Base-by-base conservation (phyloP, 2,888 invertebrate species). In the Amphipyra berbera region DNA sequence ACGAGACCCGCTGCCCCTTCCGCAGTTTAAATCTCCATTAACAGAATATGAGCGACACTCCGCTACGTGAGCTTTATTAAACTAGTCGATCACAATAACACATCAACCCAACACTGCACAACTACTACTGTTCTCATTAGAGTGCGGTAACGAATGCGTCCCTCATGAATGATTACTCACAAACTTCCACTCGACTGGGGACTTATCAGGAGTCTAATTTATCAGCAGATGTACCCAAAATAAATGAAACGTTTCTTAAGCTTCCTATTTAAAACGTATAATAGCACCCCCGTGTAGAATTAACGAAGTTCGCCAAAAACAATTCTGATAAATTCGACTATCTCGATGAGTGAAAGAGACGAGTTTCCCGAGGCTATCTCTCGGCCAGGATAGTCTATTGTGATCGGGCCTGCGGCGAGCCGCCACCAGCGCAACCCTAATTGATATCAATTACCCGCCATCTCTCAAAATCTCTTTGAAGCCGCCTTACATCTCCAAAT, bases 371-470 rank as follows among this genome's bases (percentile, higher is more conserved):
- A 62, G 81, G 84, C 81, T 81, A 85, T 86, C 84, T 84, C 85
- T 83, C 81, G 82, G 75, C 74, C 75, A 73, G 83, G 85, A 86
- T 83, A 78, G 84, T 83, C 86, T 81, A 90, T 89, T 88, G 89
- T 86, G 82, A 81, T 78, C 76, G 76, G 75, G 82, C 83, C 81
- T 74, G 85, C 81, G 82, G 85, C 84, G 75, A 79, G 70, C 81
- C 82, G 81, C 86, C 84, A 83, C 85, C 77, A 79, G 81, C 84
- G 76, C 81, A 83, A 78, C 73, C 85, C 83, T 90, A 91, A 92
- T 91, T 92, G 90, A 90, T 92, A 91, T 90, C 91, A 92, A 92
- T 92, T 92, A 90, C 68, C 76, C 80, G 82, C 81, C 83, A 86
- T 88, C 84, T 87, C 85, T 80, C 83, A 82, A 85, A 88, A 89